A percentile compares a stretch with the other conserved stretches of the same genome.
phyloP scores from a whole-genome alignment of 2,797 vertebrate species.

The Molossus alvarezi region DNA sequence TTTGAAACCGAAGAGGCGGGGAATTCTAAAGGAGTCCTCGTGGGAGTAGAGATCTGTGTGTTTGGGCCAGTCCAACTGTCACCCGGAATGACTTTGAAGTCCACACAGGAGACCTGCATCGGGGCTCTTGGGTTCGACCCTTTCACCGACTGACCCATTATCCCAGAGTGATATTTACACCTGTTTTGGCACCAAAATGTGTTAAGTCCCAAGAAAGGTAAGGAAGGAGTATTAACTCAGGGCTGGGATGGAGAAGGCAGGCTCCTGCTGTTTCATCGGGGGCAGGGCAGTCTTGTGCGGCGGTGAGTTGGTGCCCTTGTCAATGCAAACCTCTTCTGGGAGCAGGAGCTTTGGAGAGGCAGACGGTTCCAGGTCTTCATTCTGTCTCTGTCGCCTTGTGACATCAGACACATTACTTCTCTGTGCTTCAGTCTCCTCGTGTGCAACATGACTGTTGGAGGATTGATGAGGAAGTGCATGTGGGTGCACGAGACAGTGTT shows the following conservation, averaged over 20 bases:
- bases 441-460: neutral
- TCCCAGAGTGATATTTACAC: neutral
- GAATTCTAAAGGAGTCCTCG: neutral
- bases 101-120: neutral
- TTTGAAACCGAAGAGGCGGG: neutral
- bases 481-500: neutral
- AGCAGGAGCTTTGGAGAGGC: neutral
- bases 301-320: neutral
- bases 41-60: neutral
- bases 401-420: neutral
- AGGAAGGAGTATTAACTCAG: neutral
- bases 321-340: neutral
- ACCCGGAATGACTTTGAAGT: neutral
- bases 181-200: neutral
- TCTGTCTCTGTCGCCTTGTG: neutral
- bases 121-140: neutral
- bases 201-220: neutral
- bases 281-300: rapidly evolving
- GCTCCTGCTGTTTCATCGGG: neutral
- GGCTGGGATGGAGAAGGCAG: neutral
- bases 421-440: neutral
- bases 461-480: rapidly evolving
- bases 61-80: neutral
- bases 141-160: neutral
- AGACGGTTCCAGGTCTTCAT: neutral